A percentile compares a stretch with the other conserved stretches of the same genome.
Conservation (phyloP, 2,797 vertebrate genomes). For the Rallus crepitans region DNA sequence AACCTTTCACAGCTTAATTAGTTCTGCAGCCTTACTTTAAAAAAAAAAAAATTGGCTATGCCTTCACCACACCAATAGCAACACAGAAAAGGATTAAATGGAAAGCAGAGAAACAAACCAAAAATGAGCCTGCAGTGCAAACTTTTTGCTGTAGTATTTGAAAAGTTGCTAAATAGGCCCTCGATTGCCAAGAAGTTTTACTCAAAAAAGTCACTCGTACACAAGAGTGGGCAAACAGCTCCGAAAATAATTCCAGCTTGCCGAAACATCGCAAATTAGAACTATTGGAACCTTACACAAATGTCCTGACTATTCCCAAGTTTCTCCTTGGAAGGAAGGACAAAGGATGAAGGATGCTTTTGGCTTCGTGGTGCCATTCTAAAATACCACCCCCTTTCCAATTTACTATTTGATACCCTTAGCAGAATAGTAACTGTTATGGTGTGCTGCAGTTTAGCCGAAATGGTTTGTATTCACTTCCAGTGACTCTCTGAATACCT, state of each 20-base stretch:
- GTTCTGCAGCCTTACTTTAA: slow-evolving; percentile 77
- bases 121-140: slow-evolving; percentile 65
- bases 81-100: slow-evolving; percentile 55
- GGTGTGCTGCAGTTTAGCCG: not conserved
- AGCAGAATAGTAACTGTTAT: not conserved
- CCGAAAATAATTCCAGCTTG: slow-evolving; percentile 77
- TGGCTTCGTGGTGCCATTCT: slow-evolving; percentile 47
- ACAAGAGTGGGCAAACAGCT: slow-evolving; percentile 77
- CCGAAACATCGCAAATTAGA: slow-evolving; percentile 73
- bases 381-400: slow-evolving; percentile 59
- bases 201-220: slow-evolving; percentile 77
- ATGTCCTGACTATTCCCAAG: slow-evolving; percentile 73
- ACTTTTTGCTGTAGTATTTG: slow-evolving; percentile 78
- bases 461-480: slow-evolving; percentile 1
- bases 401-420: slow-evolving; percentile 12
- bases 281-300: slow-evolving; percentile 71
- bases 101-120: slow-evolving; percentile 34
- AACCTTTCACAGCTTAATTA: slow-evolving; percentile 84
- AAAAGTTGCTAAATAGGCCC: slow-evolving; percentile 80
- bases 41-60: slow-evolving; percentile 73
- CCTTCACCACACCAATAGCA: slow-evolving; percentile 71
- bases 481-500: not conserved
- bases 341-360: slow-evolving; percentile 46
- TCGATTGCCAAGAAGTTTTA: slow-evolving; percentile 80
- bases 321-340: slow-evolving; percentile 69